Evolutionary conservation across 2,888 invertebrate species (phyloP).

Genomic region (Agrochola lychnidis): DNA sequence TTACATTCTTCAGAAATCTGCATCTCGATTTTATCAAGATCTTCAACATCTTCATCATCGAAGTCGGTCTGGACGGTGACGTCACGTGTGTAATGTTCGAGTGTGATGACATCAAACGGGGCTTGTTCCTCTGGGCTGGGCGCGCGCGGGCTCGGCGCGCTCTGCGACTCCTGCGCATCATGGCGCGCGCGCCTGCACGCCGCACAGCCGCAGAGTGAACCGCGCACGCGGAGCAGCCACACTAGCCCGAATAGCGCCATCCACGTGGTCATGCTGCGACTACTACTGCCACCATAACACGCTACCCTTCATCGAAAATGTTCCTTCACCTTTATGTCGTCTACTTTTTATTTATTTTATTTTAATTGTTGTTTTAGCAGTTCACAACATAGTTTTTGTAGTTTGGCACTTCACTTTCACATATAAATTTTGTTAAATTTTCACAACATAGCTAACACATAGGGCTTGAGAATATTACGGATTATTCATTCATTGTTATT

Average conservation of each 20-base stretch:
- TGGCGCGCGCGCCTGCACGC: constrained; percentile 91
- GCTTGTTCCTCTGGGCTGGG: constrained; percentile 79
- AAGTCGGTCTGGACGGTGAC: constrained; percentile 89
- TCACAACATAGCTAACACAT: not conserved
- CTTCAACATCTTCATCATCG: constrained; percentile 85
- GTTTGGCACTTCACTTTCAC: constrained; percentile 36
- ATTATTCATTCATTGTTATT: not conserved
- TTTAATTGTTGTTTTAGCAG: not conserved
- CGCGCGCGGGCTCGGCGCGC: constrained; percentile 76
- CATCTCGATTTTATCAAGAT: constrained; percentile 87
- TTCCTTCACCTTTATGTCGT: constrained; percentile 2
- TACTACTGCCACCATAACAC: constrained; percentile 70
- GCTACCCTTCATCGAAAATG: constrained; percentile 76
- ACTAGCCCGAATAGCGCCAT: constrained; percentile 97
- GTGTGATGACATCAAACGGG: constrained; percentile 86
- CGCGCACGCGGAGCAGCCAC: constrained; percentile 95
- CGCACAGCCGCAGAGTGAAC: constrained; percentile 94
- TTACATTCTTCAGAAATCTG: constrained; percentile 88
- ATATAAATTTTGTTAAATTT: not conserved
- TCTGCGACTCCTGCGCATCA: constrained; percentile 77
- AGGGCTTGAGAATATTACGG: not conserved
- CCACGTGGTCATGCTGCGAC: constrained; percentile 90
- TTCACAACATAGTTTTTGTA: constrained; percentile 4
- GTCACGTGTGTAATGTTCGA: constrained; percentile 87
- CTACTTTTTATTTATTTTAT: not conserved